Conservation (phyloP, 2,797 vertebrate genomes). For the Macroramphosus scolopax region DNA sequence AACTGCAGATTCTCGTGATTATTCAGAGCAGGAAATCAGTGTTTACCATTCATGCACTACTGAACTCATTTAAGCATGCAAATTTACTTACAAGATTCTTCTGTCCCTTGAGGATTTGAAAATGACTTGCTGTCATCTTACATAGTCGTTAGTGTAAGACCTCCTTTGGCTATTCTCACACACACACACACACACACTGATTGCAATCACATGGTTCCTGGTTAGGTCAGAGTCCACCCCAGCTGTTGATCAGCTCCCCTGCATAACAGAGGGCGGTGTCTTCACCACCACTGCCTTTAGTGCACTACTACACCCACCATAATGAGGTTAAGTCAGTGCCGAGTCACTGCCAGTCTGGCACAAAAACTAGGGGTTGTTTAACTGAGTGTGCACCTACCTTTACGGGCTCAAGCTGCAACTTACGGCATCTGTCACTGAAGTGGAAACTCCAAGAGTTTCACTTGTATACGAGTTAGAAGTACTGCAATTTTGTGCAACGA, state of each 20-base stretch:
- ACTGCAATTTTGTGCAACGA: no score
- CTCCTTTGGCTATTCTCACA: constrained; percentile 8
- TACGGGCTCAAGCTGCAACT: no score
- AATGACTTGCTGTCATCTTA: constrained; percentile 41
- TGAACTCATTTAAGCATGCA: neutral
- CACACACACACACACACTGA: constrained; percentile 16
- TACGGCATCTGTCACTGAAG: no score
- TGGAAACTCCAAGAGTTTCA: no score
- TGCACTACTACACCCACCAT: no score
- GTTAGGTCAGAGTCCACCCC: constrained; percentile 68
- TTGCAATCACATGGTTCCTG: constrained; percentile 30
- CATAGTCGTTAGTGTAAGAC: constrained; percentile 12
- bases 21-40: no score
- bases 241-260: constrained; percentile 19
- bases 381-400: no score
- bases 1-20: neutral
- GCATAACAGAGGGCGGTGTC: constrained; percentile 28
- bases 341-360: neutral
- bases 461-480: no score
- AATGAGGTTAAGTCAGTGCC: neutral
- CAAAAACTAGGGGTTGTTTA: no score
- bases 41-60: neutral
- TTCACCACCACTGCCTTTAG: constrained; percentile 1
- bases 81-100: constrained; percentile 54
- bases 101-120: constrained; percentile 15